Base-by-base conservation (phyloP, 2,797 vertebrate genomes). In the Silurus aristotelis region DNA sequence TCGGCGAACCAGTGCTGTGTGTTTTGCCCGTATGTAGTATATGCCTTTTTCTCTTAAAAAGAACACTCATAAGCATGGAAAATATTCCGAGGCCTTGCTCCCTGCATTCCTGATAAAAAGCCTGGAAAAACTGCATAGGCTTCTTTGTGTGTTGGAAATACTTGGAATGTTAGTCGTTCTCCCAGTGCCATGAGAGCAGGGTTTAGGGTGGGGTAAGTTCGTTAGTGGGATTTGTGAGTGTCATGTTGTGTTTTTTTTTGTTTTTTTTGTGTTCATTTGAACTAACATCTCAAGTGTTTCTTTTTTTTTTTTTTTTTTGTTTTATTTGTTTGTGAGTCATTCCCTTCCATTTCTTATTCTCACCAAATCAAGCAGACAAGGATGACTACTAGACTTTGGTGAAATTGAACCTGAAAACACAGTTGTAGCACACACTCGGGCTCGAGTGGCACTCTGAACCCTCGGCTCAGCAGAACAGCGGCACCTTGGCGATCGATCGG, bases 401-500 rank as follows among this genome's bases (percentile, higher is more conserved):
- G 75, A 55, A 67, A 56, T 84, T 72, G 75, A 84, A 80, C 60
- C 48, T n/a, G 8, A 22, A 58, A 85, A 38, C 78, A 83, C 43
- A 66, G 63, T 82, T 88, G 83, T 61, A 70, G 2, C 61, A 70
- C 80, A 71, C 84, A 80, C 80, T 79, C 84, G 56, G 66, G 68
- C 20, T 66, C 64, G 83, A 85, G 85, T 91, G 90, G 88, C 89
- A 80, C 67, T 89, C 84, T 52, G 89, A 92, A 92, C 87, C 83
- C 83, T 79, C 88, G 87, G 85, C 90, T 95, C 94, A 94, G 94
- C 94, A 95, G 93, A 95, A 92, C 5, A 72, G 80, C 82, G 93
- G 92, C 93, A 91, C 92, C 92, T 89, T 87, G 64, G 31, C 70
- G 88, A 95, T 95, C 92, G 95, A 95, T 95, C 89, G 83, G 89